phyloP scores from a whole-genome alignment of 2,113 vertebrate species.

The Phocoena sinus region DNA sequence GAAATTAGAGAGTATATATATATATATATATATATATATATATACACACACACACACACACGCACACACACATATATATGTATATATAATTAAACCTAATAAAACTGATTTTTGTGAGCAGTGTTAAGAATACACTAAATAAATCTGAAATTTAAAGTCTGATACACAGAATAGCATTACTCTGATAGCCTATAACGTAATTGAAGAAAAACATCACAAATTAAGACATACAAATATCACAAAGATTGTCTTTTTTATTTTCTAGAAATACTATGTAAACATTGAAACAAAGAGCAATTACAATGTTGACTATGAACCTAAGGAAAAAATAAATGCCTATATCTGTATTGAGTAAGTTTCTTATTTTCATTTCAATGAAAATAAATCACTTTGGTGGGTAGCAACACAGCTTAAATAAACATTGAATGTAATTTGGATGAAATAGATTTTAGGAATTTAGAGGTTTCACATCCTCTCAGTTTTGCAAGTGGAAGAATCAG shows the following conservation, averaged over 20 bases:
- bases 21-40: background rate
- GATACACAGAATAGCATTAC: background rate
- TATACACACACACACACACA: no score
- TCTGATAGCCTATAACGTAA: background rate
- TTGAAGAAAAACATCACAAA: background rate
- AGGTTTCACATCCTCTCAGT: background rate
- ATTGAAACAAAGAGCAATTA: background rate
- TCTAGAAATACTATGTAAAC: background rate
- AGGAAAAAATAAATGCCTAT: background rate
- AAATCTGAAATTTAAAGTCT: background rate
- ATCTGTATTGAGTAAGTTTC: background rate
- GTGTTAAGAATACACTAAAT: background rate
- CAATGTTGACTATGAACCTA: background rate
- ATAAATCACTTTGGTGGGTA: slow-evolving; percentile 16
- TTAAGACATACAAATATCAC: background rate
- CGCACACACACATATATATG: background rate
- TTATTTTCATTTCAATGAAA: slow-evolving; percentile 48
- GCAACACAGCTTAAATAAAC: slow-evolving; percentile 19
- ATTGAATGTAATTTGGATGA: slow-evolving; percentile 34
- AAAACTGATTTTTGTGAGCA: background rate
- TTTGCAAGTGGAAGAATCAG: slow-evolving; percentile 23
- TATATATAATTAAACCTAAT: background rate
- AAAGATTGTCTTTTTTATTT: background rate
- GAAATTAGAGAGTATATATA: background rate
- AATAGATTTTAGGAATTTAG: slow-evolving; percentile 35